Evolutionary conservation across 2,797 vertebrate genomes (phyloP), one percentile per base, ranked within the genome.

Genomic region (Mastacembelus armatus): DNA sequence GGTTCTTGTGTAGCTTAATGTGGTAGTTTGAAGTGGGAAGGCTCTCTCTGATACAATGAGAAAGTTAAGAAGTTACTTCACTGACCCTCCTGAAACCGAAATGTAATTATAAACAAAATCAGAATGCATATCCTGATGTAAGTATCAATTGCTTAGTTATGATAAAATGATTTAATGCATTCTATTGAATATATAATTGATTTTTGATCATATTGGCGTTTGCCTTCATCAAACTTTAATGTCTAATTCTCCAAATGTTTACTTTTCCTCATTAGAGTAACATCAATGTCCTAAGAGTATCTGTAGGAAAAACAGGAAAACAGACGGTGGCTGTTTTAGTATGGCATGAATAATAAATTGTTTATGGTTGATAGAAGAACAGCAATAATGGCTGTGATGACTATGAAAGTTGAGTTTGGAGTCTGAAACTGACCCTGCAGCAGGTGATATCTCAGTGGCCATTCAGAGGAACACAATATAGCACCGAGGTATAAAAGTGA

Each of bases 1-100:
- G 57, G 4, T 59, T 18, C 62, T 38, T 32, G 44, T 36, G 39
- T 10, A 1, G 60, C 39, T 10, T 74, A 70, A 62, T 29, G 40
- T 29, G 38, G 18, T 10, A 16, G 9, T 33, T 43, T 29, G 14
- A n/a, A 1, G 2, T 7, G 12, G 5, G 16, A 4, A 10, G 1
- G 7, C 2, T n/a, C 26, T 29, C 21, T 40, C 40, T 15, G 19
- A 29, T 15, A 19, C 32, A 21, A 4, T 45, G 21, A 42, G 18
- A 30, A 43, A 49, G n/a, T 18, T 19, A 4, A 27, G 29, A 24
- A 24, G 36, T 29, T 4, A 29, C 15, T 29, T 19, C 14, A 36
- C n/a, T n/a, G n/a, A n/a, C n/a, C n/a, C n/a, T n/a, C n/a, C n/a
- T n/a, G n/a, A n/a, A 40, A 39, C 9, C 38, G 4, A 18, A 40